Percentiles rank a stretch among this genome's conserved stretches.
Evolutionary conservation across 2,888 invertebrate genomes (phyloP).

Genomic region (Stegana nigrithorax): DNA sequence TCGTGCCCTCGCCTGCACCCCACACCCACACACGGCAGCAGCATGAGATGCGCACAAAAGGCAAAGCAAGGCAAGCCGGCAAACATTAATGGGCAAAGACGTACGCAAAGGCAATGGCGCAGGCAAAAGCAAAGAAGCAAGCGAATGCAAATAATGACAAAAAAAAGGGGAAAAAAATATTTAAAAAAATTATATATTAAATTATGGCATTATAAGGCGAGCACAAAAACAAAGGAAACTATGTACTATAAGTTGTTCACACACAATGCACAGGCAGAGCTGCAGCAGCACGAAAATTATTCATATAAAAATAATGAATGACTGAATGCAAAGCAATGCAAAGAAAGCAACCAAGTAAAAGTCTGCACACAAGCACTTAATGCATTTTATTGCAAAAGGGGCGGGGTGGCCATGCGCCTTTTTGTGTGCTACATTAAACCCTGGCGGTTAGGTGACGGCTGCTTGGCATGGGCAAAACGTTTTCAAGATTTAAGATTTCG

Average conservation of each 20-base stretch:
- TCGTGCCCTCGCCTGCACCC: background rate
- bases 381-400: slow-evolving; percentile 20
- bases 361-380: slow-evolving; percentile 15
- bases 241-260: background rate
- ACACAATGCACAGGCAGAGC: slow-evolving; percentile 39
- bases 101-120: too few relatives aligned
- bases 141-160: slow-evolving; percentile 17
- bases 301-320: background rate
- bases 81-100: too few relatives aligned
- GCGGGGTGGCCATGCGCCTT: too few relatives aligned
- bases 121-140: background rate
- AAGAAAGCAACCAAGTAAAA: slow-evolving; percentile 24
- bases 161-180: slow-evolving; percentile 47
- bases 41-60: slow-evolving; percentile 29
- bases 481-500: too few relatives aligned
- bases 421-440: too few relatives aligned
- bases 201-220: slow-evolving; percentile 20
- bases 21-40: too few relatives aligned
- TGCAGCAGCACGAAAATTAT: slow-evolving; percentile 37
- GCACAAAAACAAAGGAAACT: slow-evolving; percentile 20
- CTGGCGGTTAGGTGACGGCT: too few relatives aligned
- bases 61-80: background rate
- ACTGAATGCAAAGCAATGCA: background rate
- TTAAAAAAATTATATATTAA: slow-evolving; percentile 22
- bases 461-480: too few relatives aligned